phyloP scores from a whole-genome alignment of 1,140 invertebrate species.

The Hydropsyche tenuis region DNA sequence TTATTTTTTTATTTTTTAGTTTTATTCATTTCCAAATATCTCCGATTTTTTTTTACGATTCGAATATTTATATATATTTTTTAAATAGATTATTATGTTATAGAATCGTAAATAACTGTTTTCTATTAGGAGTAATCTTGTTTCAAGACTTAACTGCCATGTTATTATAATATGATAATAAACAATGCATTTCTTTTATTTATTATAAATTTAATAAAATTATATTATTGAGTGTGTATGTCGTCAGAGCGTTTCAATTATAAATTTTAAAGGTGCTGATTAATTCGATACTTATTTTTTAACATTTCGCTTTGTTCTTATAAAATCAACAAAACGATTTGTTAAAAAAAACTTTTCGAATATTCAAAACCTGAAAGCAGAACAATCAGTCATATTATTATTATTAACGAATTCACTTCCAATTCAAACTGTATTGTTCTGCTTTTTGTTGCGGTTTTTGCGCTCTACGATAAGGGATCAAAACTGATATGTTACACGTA shows the following conservation, averaged over 20 bases:
- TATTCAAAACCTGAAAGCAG: neutral
- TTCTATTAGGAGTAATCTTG: too few species aligned
- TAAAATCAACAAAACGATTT: too few species aligned
- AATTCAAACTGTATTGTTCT: neutral
- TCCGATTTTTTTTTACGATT: too few species aligned
- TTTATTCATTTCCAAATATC: too few species aligned
- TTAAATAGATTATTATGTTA: too few species aligned
- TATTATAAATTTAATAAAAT: neutral
- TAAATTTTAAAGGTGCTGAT: neutral
- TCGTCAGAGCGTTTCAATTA: neutral
- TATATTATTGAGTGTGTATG: neutral
- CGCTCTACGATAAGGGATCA: constrained; percentile 19
- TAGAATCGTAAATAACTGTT: too few species aligned
- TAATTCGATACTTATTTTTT: neutral
- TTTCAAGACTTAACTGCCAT: too few species aligned
- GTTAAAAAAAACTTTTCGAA: neutral
- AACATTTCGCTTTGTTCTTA: neutral
- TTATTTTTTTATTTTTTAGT: too few species aligned
- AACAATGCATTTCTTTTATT: neutral
- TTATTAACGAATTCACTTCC: too few species aligned
- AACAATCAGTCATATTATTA: too few species aligned
- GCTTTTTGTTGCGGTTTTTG: neutral
- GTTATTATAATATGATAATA: too few species aligned
- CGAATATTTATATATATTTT: too few species aligned
- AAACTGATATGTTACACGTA: constrained; percentile 29